Base-by-base conservation (phyloP, 2,797 vertebrate species). In the Pelobates cultripes region DNA sequence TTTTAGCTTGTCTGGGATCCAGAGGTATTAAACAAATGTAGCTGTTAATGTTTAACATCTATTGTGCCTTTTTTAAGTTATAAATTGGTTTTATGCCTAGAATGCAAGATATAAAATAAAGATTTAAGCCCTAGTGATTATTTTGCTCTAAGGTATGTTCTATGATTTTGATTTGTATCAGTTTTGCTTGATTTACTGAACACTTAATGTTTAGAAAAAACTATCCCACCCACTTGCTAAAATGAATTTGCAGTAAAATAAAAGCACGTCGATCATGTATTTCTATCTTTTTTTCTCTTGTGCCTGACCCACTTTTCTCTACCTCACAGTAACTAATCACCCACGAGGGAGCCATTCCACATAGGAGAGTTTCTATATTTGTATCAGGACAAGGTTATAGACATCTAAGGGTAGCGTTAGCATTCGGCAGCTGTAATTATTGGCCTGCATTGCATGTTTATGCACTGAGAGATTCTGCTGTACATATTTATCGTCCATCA, bases 291-390 rank as follows among this genome's bases (percentile, higher is more conserved):
- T 28, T 28, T 64, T 64, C 77, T 79, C 77, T 74, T 74, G 73
- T 69, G 79, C 70, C 74, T 84, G 82, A 84, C 82, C 82, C 72
- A 84, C 64, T 75, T 84, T 83, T 70, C 66, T 41, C 66, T 79
- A 63, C 72, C 44, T 78, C 73, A 57, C 64, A 70, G 72, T 83
- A 83, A 51, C 47, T 51, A 51, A 83, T 83, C 77, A 83, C 82
- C 72, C 82, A 84, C 82, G 74, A 13, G 82, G 82, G 82, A 84
- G 72, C 8, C 55, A 53, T 51, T 79, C 67, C 67, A 75, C 67
- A 75, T 5, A 14, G 13, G 45, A 66, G 47, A 60, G 66, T 63
- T 73, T 74, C 76, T 83, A 78, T 78, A 84, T 84, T 79, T 75
- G 64, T 79, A 70, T 70, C 72, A 75, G 67, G 57, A 41, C 14